A percentile compares a stretch with the other conserved stretches of the same genome.
Conservation (phyloP, 2,888 invertebrate species). For the Meta bourneti region DNA sequence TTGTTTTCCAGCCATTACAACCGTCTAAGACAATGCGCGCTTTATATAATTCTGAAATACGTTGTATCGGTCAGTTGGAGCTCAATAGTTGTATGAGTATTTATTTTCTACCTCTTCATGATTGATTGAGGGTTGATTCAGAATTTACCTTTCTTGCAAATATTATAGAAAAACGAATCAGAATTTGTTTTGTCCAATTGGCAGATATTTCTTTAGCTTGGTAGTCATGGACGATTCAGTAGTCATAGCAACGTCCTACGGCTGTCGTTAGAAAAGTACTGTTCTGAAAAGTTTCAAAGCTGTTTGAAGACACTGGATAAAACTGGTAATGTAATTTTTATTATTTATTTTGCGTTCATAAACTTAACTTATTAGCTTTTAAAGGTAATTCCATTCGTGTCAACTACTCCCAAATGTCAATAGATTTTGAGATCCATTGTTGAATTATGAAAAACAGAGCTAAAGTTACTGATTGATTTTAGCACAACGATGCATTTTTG, state of each 20-base stretch:
- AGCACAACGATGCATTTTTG: too few species aligned
- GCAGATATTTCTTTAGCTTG: not conserved
- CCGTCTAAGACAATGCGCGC: too few species aligned
- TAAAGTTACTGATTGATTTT: too few species aligned
- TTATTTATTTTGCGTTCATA: too few species aligned
- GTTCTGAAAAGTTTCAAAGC: not conserved
- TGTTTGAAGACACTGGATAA: not conserved
- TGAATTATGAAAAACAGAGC: too few species aligned
- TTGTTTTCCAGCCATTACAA: too few species aligned
- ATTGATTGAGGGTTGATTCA: not conserved
- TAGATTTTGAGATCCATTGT: too few species aligned
- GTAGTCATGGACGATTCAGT: not conserved
- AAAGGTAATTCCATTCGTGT: too few species aligned
- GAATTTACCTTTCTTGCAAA: not conserved
- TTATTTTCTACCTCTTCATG: not conserved
- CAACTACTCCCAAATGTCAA: too few species aligned
- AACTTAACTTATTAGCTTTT: too few species aligned
- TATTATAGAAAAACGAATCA: not conserved
- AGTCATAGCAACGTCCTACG: not conserved
- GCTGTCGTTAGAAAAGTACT: not conserved
- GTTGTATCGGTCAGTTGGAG: too few species aligned
- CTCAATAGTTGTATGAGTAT: not conserved
- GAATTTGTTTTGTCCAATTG: not conserved
- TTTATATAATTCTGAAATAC: too few species aligned
- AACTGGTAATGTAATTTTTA: not conserved